Base-by-base conservation (phyloP, 2,797 vertebrate genomes). In the Amniataba percoides region DNA sequence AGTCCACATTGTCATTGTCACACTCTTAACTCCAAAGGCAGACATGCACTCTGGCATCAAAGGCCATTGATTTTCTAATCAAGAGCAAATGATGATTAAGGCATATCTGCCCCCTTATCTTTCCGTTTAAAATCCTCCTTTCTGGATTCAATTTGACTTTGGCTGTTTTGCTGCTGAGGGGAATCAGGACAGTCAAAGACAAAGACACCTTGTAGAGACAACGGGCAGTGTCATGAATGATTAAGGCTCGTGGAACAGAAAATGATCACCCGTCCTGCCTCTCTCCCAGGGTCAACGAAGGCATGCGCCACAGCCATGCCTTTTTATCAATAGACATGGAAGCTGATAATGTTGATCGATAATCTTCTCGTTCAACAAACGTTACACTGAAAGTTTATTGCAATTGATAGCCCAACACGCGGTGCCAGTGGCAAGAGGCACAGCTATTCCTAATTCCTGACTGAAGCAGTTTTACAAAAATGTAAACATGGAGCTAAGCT, bases 11-110 rank as follows among this genome's bases (percentile, higher is more conserved):
- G 94, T 94, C 94, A 95, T 94, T 93, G 94, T 94, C 93, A 94
- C 93, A 92, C 92, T 93, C 91, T 92, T 93, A 94, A 93, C 91
- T 92, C 93, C 92, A 94, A 94, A 94, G 92, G 91, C 93, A 94
- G 92, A 93, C 91, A 89, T 92, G 92, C 93, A 93, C 93, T 93
- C 92, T 92, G 93, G 92, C 95, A 95, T 95, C 94, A 95, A 95
- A 95, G 93, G 88, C 93, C 92, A 96, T 95, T 95, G 95, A 95
- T 96, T 96, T 96, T 94, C 93, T 94, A 94, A 95, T 95, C 93
- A 93, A 94, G 93, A 94, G 91, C 89, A 93, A 95, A 94, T 93
- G 92, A 95, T 95, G 94, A 95, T 95, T 94, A 94, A 95, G 93
- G 93, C 93, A 94, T 95, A 95, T 95, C 93, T 94, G 91, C 82